A percentile compares a stretch with the other conserved stretches of the same genome.
Evolutionary conservation across 2,888 invertebrate species (phyloP).

Genomic region (Blera fallax): DNA sequence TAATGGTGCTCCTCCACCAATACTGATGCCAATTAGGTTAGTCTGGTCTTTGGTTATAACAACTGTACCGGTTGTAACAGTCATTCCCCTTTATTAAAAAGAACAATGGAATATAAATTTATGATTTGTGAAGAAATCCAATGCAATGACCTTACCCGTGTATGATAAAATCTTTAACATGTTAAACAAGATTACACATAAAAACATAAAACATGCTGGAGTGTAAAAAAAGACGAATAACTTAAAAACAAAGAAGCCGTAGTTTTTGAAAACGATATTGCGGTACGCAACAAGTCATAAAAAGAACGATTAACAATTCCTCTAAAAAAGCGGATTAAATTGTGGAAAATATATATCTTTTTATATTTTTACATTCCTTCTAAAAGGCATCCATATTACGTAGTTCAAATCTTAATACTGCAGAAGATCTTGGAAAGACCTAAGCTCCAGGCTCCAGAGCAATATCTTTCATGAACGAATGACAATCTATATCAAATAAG

Average conservation of each 20-base stretch:
- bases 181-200: neutral
- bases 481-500: no score
- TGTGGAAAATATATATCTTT: no score
- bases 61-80: constrained; percentile 96
- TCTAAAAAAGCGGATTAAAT: no score
- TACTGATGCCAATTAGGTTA: constrained; percentile 97
- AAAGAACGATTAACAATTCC: no score
- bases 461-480: no score
- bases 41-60: constrained; percentile 95
- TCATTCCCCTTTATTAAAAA: constrained; percentile 94
- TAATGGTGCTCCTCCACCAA: constrained; percentile 96
- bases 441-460: no score
- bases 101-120: neutral
- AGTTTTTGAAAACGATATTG: no score
- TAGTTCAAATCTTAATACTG: no score
- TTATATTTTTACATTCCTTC: no score
- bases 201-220: neutral
- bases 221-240: neutral
- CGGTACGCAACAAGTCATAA: no score
- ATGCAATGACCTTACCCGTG: neutral
- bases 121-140: neutral
- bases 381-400: no score
- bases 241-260: neutral
- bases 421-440: no score
- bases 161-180: neutral